Evolutionary conservation across 2,888 invertebrate genomes (phyloP), one percentile per base, ranked within the genome.

Genomic region (Drosophila meridionalis): DNA sequence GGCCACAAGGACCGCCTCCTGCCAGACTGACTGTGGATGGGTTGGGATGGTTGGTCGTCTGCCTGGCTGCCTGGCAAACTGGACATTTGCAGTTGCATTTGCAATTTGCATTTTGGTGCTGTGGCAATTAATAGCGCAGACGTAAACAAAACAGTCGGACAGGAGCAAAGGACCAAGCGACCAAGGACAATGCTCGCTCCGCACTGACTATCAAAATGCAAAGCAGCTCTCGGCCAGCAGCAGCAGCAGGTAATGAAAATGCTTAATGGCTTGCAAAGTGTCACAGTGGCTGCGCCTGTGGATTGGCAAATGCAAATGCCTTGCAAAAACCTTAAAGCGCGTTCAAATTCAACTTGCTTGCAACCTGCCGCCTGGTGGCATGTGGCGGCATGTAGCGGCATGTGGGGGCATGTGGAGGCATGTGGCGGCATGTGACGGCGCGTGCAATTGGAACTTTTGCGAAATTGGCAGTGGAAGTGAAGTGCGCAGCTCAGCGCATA

Each of bases 261-360:
- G 89, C 85, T 86, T 86, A 86, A 86, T 89, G 85, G 85, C 85
- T 89, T 86, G 89, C 85, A 86, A 86, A 86, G 85, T 86, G 90
- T 86, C 85, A 89, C 90, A 89, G 88, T 85, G 88, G 85, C 87
- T 83, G 87, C 80, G 78, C 78, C 77, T 78, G 62, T 80, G 77
- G 77, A 80, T 76, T 72, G 66, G 58, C 69, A 57, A 73, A 62
- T 64, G 67, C 74, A 64, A 76, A 69, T 79, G 81, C 73, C 26
- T 20, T 0, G 55, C 55, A 40, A 28, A 55, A 40, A 50, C 50
- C 84, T 87, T 89, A 85, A 85, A 85, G 84, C 85, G 84, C 89
- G 87, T 73, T 89, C 56, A 89, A 85, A 85, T 87, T 85, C 85
- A 80, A 85, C 71, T 73, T 61, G 65, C 71, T 70, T 59, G 65